phyloP scores from a whole-genome alignment of 2,888 invertebrate genomes.

The Calameuta pallipes region DNA sequence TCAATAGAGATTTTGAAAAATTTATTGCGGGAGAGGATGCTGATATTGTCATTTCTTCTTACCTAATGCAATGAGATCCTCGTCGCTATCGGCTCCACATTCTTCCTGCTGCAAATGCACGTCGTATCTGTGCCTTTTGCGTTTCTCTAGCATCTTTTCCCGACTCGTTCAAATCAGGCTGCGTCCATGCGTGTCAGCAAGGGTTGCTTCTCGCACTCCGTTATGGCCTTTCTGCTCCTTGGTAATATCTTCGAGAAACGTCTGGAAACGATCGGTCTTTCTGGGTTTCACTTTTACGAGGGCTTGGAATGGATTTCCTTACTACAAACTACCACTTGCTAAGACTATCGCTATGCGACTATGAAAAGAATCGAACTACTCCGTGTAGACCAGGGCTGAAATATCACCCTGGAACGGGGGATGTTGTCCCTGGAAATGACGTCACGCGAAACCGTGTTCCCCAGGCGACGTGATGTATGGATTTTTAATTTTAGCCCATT shows the following conservation, averaged over 20 bases:
- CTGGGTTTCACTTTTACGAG: neutral
- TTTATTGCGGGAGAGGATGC: neutral
- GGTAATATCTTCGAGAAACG: neutral
- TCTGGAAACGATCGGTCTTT: neutral
- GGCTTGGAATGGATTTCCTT: neutral
- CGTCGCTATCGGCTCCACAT: neutral
- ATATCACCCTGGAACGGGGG: neutral
- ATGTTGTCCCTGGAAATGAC: conserved; percentile 6
- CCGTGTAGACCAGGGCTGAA: neutral
- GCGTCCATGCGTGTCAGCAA: neutral
- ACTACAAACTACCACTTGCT: conserved; percentile 25
- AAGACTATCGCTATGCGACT: conserved; percentile 20
- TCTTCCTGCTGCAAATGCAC: neutral
- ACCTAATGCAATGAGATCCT: neutral
- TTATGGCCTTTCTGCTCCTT: neutral
- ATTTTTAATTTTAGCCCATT: conserved; percentile 1
- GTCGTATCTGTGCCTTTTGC: neutral
- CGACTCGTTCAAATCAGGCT: neutral
- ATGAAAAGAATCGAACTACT: conserved; percentile 7
- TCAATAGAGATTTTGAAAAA: neutral
- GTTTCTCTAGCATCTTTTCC: neutral
- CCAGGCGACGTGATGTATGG: neutral
- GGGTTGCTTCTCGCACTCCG: neutral
- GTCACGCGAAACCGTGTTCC: neutral
- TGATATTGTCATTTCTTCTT: neutral